Base-by-base conservation (phyloP, 2,113 vertebrate genomes). In the Cathartes aura region DNA sequence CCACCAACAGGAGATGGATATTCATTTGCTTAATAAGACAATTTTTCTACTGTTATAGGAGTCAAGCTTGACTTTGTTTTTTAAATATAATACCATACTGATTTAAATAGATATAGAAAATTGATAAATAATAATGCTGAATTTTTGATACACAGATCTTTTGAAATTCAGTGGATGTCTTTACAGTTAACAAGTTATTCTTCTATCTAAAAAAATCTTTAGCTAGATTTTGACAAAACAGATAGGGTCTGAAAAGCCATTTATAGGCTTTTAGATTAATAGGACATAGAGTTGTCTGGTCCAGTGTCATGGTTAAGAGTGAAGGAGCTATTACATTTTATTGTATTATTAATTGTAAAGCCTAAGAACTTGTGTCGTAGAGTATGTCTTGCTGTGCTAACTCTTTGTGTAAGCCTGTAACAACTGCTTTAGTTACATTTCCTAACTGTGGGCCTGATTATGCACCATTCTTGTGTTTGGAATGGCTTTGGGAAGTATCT, bases 301-400 rank as follows among this genome's bases (percentile, higher is more conserved):
- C 60, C 88, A 95, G 52, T 89, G 90, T 81, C 88, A 74, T 67
- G 74, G 53, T 42, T 96, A 92, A 90, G 80, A 96, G 82, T 95
- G 88, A 96, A 98, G 75, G 30, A 82, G 21, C 36, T 66, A 36
- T 94, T 83, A 80, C 21, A 76, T 63, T 93, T 95, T 89, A 89
- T 96, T 95, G 62, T 87, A 40, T 87, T 96, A 89, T 79, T 93
- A 93, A 91, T 93, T 97, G 30, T 87, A 47, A 86, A 94, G 75
- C 66, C 36, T 45, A 68, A 78, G 55, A 89, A 75, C 63, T 95
- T 80, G 20, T 32, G 55, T 88, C 48, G 55, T 62, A 67, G 34
- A 38, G 34, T 56, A 74, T 56, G 14, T 56, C 27, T 95, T 95
- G 27, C 64, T 92, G 29, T 34, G 30, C 23, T 24, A 82, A 62